A percentile compares a stretch with the other conserved stretches of the same genome.
Evolutionary conservation across 2,797 vertebrate genomes (phyloP).

Genomic region (Epinephelus malabaricus): DNA sequence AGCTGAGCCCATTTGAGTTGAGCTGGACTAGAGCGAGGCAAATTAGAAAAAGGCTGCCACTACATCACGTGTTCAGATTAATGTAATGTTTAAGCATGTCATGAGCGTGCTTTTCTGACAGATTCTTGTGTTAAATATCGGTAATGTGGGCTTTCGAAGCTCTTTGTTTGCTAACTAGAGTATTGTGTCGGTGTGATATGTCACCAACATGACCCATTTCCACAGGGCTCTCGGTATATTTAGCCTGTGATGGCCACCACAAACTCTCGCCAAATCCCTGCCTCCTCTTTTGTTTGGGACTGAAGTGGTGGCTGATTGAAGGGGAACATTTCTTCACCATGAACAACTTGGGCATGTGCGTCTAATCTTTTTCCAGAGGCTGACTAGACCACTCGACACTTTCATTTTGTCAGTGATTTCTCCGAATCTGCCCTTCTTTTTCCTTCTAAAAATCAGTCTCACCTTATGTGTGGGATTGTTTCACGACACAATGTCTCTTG

Average conservation of each 20-base stretch:
- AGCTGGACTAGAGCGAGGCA: slow-evolving; percentile 28
- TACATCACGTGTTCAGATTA: slow-evolving; percentile 18
- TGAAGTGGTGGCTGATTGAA: slow-evolving; percentile 31
- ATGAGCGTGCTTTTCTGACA: neutral
- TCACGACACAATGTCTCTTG: neutral
- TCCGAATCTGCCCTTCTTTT: slow-evolving; percentile 11
- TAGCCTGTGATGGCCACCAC: slow-evolving; percentile 51
- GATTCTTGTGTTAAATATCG: slow-evolving; percentile 6
- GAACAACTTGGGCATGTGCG: neutral
- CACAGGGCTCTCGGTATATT: slow-evolving; percentile 65
- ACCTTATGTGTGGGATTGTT: slow-evolving; percentile 1
- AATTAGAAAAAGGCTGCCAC: slow-evolving; percentile 33
- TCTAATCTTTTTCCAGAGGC: slow-evolving; percentile 15
- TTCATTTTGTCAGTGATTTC: neutral
- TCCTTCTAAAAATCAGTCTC: slow-evolving; percentile 9
- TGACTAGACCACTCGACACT: neutral
- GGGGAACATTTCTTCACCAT: slow-evolving; percentile 21
- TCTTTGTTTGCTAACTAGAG: slow-evolving; percentile 35
- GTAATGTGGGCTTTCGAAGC: slow-evolving; percentile 11
- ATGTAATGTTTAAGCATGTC: neutral
- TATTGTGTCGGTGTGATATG: slow-evolving; percentile 47
- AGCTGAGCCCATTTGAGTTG: slow-evolving; percentile 32
- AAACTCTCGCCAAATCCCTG: slow-evolving; percentile 48
- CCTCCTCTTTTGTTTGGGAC: slow-evolving; percentile 33
- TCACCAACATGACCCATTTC: slow-evolving; percentile 74